These are phyloP conservation scores for Diaperis boleti DNA, from an alignment of 2,888 invertebrate genomes.

Conservation along the genomic window DNA sequence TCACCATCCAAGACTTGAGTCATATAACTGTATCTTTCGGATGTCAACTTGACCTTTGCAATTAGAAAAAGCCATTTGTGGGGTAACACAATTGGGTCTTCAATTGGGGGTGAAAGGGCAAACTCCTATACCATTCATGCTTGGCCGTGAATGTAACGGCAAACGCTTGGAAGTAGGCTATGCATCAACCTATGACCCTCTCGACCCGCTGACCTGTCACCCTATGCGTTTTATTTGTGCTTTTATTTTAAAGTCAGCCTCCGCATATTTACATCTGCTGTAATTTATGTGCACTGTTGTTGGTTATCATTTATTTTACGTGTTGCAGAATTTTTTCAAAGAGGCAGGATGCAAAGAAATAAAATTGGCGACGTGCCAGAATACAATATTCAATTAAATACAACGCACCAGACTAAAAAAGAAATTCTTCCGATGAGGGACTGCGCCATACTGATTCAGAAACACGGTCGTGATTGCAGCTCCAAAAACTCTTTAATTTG, in stretches of 20 bases:
- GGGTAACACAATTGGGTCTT: conserved; percentile 10
- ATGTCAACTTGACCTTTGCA: conserved; percentile 3
- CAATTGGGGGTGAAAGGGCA: conserved; percentile 22
- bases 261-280: conserved; percentile 35
- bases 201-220: conserved; percentile 35
- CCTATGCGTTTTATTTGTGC: conserved; percentile 24
- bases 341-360: background rate
- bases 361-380: background rate
- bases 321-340: conserved; percentile 14
- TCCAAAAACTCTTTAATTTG: background rate
- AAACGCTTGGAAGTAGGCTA: conserved; percentile 41
- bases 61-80: conserved; percentile 13
- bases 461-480: too few species aligned
- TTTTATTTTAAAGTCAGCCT: conserved; percentile 29
- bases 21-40: background rate
- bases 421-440: background rate
- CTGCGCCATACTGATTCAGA: too few species aligned
- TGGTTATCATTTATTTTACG: conserved; percentile 37
- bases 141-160: conserved; percentile 28
- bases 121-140: conserved; percentile 11
- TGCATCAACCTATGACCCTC: conserved; percentile 37
- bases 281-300: conserved; percentile 27
- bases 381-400: background rate
- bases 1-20: background rate
- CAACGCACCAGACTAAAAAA: too few species aligned